Conservation (phyloP, 2,888 invertebrate genomes). For the Rotaria macrura region DNA sequence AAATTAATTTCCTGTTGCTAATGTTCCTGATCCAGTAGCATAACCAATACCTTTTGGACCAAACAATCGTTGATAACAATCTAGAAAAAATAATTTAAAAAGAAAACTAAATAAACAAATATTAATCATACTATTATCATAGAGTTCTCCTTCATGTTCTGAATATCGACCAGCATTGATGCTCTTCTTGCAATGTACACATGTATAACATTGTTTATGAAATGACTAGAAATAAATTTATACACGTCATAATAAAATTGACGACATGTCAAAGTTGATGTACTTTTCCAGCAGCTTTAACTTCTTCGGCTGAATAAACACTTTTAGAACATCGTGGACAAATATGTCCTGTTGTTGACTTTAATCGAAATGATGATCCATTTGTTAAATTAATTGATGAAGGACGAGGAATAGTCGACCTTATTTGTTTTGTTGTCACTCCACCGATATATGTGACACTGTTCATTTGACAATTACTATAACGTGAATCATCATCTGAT, state of each 20-base stretch:
- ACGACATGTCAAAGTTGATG: background rate
- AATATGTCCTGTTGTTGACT: background rate
- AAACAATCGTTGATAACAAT: constrained; percentile 31
- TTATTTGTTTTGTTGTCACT: background rate
- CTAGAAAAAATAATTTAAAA: background rate
- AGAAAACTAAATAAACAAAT: too few species aligned
- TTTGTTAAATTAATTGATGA: background rate
- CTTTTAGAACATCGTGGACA: constrained; percentile 29
- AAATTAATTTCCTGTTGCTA: constrained; percentile 11
- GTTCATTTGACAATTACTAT: background rate
- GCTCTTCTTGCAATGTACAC: background rate
- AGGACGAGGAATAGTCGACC: background rate
- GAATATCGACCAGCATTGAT: background rate
- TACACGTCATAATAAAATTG: too few species aligned
- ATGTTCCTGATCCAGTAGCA: constrained; percentile 21
- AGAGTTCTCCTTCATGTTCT: background rate
- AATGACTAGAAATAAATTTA: background rate
- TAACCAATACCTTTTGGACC: constrained; percentile 32
- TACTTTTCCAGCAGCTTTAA: constrained; percentile 24
- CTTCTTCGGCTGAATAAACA: constrained; percentile 32
- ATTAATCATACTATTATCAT: background rate
- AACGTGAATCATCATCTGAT: background rate
- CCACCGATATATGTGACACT: background rate
- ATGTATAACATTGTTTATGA: background rate
- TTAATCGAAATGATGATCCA: background rate